These are phyloP conservation scores for Drosophila quadrilineata DNA, from an alignment of 1,140 invertebrate species.

Conservation along the genomic window DNA sequence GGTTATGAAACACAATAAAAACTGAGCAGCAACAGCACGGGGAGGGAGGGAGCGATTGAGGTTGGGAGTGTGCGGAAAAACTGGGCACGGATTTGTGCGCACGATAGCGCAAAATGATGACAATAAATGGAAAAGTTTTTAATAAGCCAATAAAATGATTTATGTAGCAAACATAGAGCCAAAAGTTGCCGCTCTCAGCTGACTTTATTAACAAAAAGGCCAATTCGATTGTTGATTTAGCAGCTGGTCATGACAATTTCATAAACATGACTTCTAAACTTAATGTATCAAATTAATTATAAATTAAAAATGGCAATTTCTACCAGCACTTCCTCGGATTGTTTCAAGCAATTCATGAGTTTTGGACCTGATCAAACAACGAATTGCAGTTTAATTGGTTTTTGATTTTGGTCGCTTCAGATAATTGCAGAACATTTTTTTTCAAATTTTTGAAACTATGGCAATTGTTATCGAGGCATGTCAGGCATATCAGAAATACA, in stretches of 20 bases:
- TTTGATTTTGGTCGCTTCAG: slow-evolving; percentile 15
- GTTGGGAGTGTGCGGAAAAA: slow-evolving; percentile 14
- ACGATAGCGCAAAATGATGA: slow-evolving; percentile 80
- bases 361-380: slow-evolving; percentile 42
- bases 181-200: slow-evolving; percentile 31
- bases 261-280: slow-evolving; percentile 36
- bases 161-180: slow-evolving; percentile 58
- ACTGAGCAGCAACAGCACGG: slow-evolving; percentile 1
- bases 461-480: slow-evolving; percentile 73
- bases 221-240: slow-evolving; percentile 40
- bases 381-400: slow-evolving; percentile 32
- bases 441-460: slow-evolving; percentile 10
- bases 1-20: slow-evolving; percentile 67
- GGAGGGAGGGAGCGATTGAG: not conserved
- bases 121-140: slow-evolving; percentile 81
- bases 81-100: slow-evolving; percentile 75
- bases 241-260: slow-evolving; percentile 43
- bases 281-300: slow-evolving; percentile 8
- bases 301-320: not conserved
- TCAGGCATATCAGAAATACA: slow-evolving; percentile 58
- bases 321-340: not conserved
- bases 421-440: slow-evolving; percentile 32
- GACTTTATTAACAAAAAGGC: slow-evolving; percentile 25
- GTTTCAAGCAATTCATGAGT: not conserved
- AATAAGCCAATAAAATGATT: slow-evolving; percentile 81